These are phyloP conservation scores for Phyllotis vaccarum DNA, from an alignment of 2,797 vertebrate genomes.

Conservation along the genomic window DNA sequence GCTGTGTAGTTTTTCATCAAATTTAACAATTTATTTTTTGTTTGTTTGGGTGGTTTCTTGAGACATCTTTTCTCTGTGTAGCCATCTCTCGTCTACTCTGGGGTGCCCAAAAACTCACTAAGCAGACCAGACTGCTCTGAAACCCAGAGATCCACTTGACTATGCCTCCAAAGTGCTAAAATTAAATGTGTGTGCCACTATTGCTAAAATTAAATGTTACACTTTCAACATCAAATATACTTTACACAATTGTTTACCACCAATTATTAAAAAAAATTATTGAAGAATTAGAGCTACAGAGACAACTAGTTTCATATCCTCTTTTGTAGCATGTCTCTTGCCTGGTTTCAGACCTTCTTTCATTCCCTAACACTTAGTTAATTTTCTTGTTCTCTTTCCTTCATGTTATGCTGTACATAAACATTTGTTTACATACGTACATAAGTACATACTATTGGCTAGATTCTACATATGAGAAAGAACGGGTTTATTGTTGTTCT, in stretches of 20 bases:
- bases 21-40: not conserved
- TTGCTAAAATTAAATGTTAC: not conserved
- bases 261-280: not conserved
- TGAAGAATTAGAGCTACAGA: not conserved
- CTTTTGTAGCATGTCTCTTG: not conserved
- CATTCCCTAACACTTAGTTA: not conserved
- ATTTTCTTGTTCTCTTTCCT: not conserved
- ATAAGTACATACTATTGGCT: not conserved
- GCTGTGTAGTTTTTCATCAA: not conserved
- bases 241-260: not conserved
- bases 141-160: too few relatives aligned
- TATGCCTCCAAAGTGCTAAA: not conserved
- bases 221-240: not conserved
- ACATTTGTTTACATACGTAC: not conserved
- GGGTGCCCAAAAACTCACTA: too few relatives aligned
- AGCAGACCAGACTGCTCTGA: too few relatives aligned
- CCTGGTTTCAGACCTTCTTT: not conserved
- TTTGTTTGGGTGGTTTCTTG: too few relatives aligned
- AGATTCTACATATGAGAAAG: not conserved
- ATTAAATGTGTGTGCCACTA: not conserved
- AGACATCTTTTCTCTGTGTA: too few relatives aligned
- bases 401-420: not conserved
- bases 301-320: not conserved
- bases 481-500: not conserved
- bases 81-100: too few relatives aligned